Conservation (phyloP, 2,888 invertebrate genomes). For the Macaria liturata region DNA sequence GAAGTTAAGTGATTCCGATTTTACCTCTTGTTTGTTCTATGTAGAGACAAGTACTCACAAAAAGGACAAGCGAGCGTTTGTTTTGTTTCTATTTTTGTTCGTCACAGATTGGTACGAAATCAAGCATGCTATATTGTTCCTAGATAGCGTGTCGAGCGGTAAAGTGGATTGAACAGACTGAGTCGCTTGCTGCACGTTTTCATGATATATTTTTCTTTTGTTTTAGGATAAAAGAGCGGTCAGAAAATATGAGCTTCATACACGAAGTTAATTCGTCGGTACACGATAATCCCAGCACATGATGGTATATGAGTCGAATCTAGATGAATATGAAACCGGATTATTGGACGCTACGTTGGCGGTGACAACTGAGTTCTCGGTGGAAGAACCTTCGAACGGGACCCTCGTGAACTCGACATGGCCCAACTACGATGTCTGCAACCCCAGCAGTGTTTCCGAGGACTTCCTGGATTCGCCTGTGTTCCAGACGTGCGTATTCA, state of each 20-base stretch:
- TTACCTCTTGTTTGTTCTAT: too few relatives aligned
- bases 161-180: too few relatives aligned
- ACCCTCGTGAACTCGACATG: slow-evolving; percentile 52
- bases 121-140: too few relatives aligned
- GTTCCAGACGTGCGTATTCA: slow-evolving; percentile 86
- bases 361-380: slow-evolving; percentile 17
- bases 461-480: slow-evolving; percentile 69
- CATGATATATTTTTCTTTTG: slow-evolving; percentile 8
- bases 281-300: slow-evolving; percentile 34
- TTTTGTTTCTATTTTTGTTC: too few relatives aligned
- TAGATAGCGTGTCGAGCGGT: too few relatives aligned
- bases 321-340: slow-evolving; percentile 45
- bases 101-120: too few relatives aligned
- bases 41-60: too few relatives aligned
- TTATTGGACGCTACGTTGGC: slow-evolving; percentile 36
- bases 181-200: too few relatives aligned
- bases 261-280: slow-evolving; percentile 13
- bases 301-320: slow-evolving; percentile 54
- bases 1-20: too few relatives aligned
- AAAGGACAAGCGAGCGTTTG: too few relatives aligned
- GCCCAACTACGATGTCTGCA: slow-evolving; percentile 52
- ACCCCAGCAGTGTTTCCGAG: slow-evolving; percentile 43
- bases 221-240: slow-evolving; percentile 23
- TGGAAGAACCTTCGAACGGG: slow-evolving; percentile 38
- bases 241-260: slow-evolving; percentile 19